A percentile compares a stretch with the other conserved stretches of the same genome.
Evolutionary conservation across 2,888 invertebrate species (phyloP).

Genomic region (Euplexia lucipara): DNA sequence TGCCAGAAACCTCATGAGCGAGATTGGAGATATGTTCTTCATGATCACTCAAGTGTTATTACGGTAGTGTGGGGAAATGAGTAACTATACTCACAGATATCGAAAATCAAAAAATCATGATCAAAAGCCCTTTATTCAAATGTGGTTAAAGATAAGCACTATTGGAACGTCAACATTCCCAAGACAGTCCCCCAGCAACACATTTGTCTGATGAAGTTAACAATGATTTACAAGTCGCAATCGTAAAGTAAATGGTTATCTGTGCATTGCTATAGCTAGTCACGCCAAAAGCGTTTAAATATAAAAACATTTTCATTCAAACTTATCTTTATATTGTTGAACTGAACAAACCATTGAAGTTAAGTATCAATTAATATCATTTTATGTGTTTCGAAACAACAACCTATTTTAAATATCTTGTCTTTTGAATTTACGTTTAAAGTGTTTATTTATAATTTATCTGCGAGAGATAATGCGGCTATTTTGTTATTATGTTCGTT

Average conservation of each 20-base stretch:
- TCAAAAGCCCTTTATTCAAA: too few relatives aligned
- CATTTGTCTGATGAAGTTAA: too few relatives aligned
- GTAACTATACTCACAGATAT: too few relatives aligned
- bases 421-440: constrained; percentile 5
- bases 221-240: neutral
- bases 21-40: too few relatives aligned
- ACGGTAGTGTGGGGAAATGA: too few relatives aligned
- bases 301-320: neutral
- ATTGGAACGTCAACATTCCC: too few relatives aligned
- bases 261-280: neutral
- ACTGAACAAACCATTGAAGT: constrained; percentile 5
- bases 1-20: too few relatives aligned
- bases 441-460: constrained; percentile 2
- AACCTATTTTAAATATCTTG: neutral
- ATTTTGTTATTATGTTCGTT: neutral
- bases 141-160: too few relatives aligned
- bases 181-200: too few relatives aligned
- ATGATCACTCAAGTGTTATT: too few relatives aligned
- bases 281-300: neutral
- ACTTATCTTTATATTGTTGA: neutral
- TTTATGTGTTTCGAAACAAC: neutral
- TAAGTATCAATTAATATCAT: constrained; percentile 14
- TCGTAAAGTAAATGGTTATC: neutral
- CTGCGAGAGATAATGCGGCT: neutral
- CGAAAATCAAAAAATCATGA: too few relatives aligned